These are phyloP conservation scores for Philotrypesis tridentata DNA, from an alignment of 1,140 invertebrate species.

Conservation along the genomic window DNA sequence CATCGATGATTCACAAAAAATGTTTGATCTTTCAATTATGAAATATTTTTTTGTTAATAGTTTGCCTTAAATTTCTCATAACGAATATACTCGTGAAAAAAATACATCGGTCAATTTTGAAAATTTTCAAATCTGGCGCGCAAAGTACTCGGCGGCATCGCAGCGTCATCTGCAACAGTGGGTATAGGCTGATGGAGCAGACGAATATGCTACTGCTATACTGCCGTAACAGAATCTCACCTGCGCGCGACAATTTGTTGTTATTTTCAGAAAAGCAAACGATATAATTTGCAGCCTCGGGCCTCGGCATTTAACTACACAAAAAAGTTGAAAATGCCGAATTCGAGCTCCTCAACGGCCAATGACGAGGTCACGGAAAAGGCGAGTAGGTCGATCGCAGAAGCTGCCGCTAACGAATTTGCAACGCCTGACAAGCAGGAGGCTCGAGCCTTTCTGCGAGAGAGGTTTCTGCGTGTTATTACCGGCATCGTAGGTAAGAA, in stretches of 20 bases:
- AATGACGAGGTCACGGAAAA: neutral
- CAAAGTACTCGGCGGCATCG: neutral
- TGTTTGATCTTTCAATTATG: too few species aligned
- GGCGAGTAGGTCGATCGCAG: neutral
- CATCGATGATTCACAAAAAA: too few species aligned
- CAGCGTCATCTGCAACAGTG: neutral
- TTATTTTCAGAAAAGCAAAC: neutral
- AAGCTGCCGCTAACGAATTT: conserved; percentile 58
- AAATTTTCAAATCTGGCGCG: conserved; percentile 14
- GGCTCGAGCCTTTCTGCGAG: conserved; percentile 68
- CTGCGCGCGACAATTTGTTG: neutral
- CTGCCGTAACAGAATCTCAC: too few species aligned
- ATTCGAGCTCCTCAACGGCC: neutral
- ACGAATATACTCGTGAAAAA: too few species aligned
- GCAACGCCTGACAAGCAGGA: conserved; percentile 66
- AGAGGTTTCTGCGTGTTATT: conserved; percentile 69
- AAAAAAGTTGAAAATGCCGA: conserved; percentile 21
- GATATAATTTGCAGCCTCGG: neutral
- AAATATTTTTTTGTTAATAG: too few species aligned
- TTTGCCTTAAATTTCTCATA: too few species aligned
- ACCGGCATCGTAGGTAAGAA: conserved; percentile 69
- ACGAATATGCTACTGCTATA: too few species aligned
- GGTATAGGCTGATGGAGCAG: too few species aligned
- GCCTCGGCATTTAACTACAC: neutral
- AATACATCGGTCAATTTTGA: too few species aligned